Base-by-base conservation (phyloP, 2,113 vertebrate species). In the Gorsachius goisagi region DNA sequence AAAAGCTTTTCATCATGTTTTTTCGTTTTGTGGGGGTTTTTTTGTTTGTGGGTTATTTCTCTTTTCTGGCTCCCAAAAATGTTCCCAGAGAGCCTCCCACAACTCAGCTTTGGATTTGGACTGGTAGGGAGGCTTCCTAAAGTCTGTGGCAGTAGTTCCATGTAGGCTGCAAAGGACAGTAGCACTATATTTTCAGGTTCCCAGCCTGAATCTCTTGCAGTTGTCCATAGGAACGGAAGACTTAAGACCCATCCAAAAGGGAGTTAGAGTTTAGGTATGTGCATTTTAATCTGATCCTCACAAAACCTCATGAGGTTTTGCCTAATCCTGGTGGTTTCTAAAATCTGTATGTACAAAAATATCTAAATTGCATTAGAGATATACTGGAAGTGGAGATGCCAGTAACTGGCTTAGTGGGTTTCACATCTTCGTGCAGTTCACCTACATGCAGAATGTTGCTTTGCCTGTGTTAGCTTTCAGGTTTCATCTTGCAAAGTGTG, bases 401-500 rank as follows among this genome's bases (percentile, higher is more conserved):
- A 50, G 50, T 77, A 66, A 33, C 44, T 53, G 49, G 19, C 7
- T 76, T 33, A 73, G 21, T 16, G 32, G 30, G 14, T 82, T 95
- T 91, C 71, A 22, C 23, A n/a, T 60, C 49, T 88, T 45, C 47
- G 53, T 37, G 62, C 5, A 9, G n/a, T 59, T 91, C 52, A 68
- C 64, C 16, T 79, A 1, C 0, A 0, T 60, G 52, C 35, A 64
- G 53, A 33, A 11, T 23, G 12, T 71, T 66, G 8, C 27, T 66
- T 85, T 6, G 5, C 63, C n/a, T 47, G 6, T 66, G n/a, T 67
- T 89, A 53, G 24, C 39, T 82, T 90, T 44, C 19, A 60, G 62
- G 49, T 52, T 90, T 85, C 58, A 45, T n/a, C 71, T 79, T 52
- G 78, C 2, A 3, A 93, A 82, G 44, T 35, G 69, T 68, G 66